Conservation (phyloP, 2,888 invertebrate genomes). For the Charanyca ferruginea region DNA sequence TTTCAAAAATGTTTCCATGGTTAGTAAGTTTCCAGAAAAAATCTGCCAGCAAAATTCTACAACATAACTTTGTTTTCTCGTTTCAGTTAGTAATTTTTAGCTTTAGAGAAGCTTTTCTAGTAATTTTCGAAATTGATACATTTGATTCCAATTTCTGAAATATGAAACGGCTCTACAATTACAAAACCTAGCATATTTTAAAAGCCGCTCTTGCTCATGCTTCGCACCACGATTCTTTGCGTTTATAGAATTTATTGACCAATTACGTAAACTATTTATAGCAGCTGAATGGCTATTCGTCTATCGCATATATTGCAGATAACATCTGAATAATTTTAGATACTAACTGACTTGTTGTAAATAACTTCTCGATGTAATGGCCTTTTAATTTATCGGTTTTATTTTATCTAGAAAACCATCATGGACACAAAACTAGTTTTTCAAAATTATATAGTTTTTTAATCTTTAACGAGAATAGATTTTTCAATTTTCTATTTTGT, state of each 20-base stretch:
- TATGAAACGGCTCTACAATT: background rate
- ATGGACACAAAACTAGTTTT: slow-evolving; percentile 35
- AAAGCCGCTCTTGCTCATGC: slow-evolving; percentile 5
- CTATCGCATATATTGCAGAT: slow-evolving; percentile 41
- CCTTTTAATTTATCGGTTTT: slow-evolving; percentile 45
- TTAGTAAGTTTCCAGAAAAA: no score
- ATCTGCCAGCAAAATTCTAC: no score
- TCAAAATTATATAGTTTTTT: slow-evolving; percentile 34
- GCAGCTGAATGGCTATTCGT: slow-evolving; percentile 47
- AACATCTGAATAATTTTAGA: slow-evolving; percentile 39
- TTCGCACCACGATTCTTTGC: background rate
- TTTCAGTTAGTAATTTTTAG: no score
- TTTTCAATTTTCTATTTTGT: slow-evolving; percentile 27
- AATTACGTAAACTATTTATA: slow-evolving; percentile 59
- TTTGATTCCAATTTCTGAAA: no score
- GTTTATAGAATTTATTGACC: slow-evolving; percentile 52
- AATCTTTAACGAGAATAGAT: slow-evolving; percentile 18
- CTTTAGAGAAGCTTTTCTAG: no score
- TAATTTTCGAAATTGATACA: no score
- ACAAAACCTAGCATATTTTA: background rate
- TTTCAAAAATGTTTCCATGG: no score
- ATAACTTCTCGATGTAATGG: slow-evolving; percentile 35
- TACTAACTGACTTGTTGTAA: slow-evolving; percentile 37
- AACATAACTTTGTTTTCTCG: no score
- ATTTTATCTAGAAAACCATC: slow-evolving; percentile 27